Evolutionary conservation across 2,888 invertebrate species (phyloP), one percentile per base, ranked within the genome.

Genomic region (Mesochorus sp.): DNA sequence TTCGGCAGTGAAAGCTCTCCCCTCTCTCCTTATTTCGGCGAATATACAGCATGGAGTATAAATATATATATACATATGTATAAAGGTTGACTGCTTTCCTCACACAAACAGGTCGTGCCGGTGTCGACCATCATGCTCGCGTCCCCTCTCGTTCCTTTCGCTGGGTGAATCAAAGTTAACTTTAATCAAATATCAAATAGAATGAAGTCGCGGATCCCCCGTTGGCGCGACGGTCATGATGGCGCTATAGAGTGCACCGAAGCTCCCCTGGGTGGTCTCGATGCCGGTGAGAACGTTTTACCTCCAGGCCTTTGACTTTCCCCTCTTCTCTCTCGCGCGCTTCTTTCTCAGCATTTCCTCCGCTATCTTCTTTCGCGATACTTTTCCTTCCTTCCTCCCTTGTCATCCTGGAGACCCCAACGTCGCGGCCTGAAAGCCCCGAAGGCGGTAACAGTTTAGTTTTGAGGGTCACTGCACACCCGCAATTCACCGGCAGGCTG

Each of bases 131-230:
- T 19, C 61, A 47, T 31, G 8, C 57, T 42, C 26, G 61, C 26
- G 26, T 62, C 21, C 51, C 12, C 49, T 49, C 55, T 4, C 39
- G 17, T 49, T 47, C 12, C 37, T 47, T 34, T 51, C 26, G 75
- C 67, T 66, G 75, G 57, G 66, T 77, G 80, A 85, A 84, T 84
- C 83, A 80, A 84, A 85, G 86, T 86, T 80, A 83, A 84, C 83
- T 86, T 87, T 87, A 88, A 88, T 88, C 86, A 87, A 87, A 87
- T 86, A 86, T 84, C 85, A 85, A 84, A 86, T 84, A 81, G 83
- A 84, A 81, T 81, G 68, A 82, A 85, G 75, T 82, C 78, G 81
- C 78, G 70, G 79, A 66, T 74, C 34, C 49, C 72, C 59, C 59
- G 53, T 14, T 6, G 66, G 37, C 37, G 26, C 31, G 61, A 28